Conservation (phyloP, 2,113 vertebrate genomes). For the Malurus cyaneus region DNA sequence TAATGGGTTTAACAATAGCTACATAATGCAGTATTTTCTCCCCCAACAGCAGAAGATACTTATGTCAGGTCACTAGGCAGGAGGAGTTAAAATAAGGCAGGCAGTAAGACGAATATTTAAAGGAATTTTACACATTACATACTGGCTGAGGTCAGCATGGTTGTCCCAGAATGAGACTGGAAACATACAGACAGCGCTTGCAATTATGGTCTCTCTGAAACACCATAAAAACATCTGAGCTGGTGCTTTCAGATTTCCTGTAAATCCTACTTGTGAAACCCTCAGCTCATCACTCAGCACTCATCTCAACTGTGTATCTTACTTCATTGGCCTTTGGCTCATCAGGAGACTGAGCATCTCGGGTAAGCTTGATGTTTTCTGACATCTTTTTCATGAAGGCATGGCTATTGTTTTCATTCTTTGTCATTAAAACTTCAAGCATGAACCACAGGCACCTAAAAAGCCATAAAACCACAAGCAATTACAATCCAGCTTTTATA, state of each 20-base stretch:
- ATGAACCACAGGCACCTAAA: conserved; percentile 97
- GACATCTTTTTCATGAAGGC: conserved; percentile 98
- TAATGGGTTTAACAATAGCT: not conserved
- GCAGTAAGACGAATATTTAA: not conserved
- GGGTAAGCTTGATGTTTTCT: conserved; percentile 96
- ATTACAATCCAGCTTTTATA: not conserved
- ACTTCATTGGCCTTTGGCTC: conserved; percentile 96
- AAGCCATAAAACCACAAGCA: conserved; percentile 32
- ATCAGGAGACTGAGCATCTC: conserved; percentile 95
- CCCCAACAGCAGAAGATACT: not conserved
- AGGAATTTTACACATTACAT: not conserved
- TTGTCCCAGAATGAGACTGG: not conserved
- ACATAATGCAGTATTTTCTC: not conserved
- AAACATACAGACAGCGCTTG: not conserved
- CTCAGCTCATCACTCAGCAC: not conserved
- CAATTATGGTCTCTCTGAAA: not conserved
- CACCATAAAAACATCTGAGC: not conserved
- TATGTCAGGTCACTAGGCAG: not conserved
- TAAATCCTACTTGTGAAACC: conserved; percentile 16
- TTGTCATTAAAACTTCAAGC: conserved; percentile 99
- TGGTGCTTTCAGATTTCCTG: not conserved
- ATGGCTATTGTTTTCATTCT: conserved; percentile 99
- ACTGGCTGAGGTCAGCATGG: not conserved
- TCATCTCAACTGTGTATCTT: conserved; percentile 38
- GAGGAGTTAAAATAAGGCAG: not conserved